A percentile compares a stretch with the other conserved stretches of the same genome.
phyloP scores from a whole-genome alignment of 2,888 invertebrate species.

The Lasius platythorax region DNA sequence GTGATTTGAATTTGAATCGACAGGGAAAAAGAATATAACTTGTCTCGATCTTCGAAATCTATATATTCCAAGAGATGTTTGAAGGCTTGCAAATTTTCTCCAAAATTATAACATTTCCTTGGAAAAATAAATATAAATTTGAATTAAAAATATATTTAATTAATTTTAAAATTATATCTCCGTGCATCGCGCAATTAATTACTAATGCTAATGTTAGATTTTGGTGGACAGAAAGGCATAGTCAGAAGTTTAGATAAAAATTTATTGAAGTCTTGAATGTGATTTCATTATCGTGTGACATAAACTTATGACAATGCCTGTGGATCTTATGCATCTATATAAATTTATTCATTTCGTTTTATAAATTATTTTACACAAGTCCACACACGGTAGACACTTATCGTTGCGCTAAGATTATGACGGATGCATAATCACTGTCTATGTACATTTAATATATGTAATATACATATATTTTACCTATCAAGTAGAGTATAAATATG shows the following conservation, averaged over 20 bases:
- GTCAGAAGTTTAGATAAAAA: constrained; percentile 75
- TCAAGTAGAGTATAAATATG: neutral
- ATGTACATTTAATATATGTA: constrained; percentile 70
- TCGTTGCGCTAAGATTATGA: constrained; percentile 36
- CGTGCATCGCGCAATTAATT: neutral
- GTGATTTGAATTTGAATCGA: neutral
- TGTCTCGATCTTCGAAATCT: neutral
- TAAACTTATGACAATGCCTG: constrained; percentile 62
- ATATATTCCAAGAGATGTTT: neutral
- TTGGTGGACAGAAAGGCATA: neutral
- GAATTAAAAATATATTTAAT: constrained; percentile 1
- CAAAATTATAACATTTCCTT: neutral
- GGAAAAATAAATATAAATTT: neutral
- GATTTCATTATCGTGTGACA: constrained; percentile 66
- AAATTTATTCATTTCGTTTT: constrained; percentile 59
- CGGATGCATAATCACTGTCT: constrained; percentile 57
- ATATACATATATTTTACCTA: constrained; percentile 66
- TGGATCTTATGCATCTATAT: constrained; percentile 63
- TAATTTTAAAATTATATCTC: neutral
- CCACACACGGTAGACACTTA: constrained; percentile 48
- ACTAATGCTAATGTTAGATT: neutral
- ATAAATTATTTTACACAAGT: constrained; percentile 69
- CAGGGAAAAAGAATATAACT: neutral
- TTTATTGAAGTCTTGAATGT: constrained; percentile 78
- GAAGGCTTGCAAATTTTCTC: neutral